These are phyloP conservation scores for Drosophila subquinaria DNA, from an alignment of 2,888 invertebrate genomes.

Conservation along the genomic window DNA sequence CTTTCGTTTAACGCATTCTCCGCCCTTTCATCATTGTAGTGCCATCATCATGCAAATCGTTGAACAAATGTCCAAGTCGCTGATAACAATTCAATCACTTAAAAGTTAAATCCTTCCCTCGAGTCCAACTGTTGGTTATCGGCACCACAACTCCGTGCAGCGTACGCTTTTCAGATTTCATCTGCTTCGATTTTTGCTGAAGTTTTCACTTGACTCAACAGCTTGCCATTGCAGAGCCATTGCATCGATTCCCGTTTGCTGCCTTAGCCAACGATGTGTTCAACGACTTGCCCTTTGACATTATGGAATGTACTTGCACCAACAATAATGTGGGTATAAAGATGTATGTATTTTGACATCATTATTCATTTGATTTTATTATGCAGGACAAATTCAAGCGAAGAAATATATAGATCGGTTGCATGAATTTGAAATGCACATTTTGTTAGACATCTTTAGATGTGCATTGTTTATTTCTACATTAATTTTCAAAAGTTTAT, in stretches of 20 bases:
- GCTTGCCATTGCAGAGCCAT: constrained; percentile 50
- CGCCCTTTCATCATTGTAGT: too few species aligned
- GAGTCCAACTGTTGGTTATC: constrained; percentile 46
- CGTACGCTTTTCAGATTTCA: background rate
- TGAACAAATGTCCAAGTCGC: constrained; percentile 57
- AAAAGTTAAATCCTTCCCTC: constrained; percentile 62
- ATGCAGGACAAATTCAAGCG: background rate
- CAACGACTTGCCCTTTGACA: constrained; percentile 7
- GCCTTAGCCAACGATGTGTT: constrained; percentile 20
- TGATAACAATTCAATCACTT: constrained; percentile 77
- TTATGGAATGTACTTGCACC: constrained; percentile 19
- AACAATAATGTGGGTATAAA: constrained; percentile 11
- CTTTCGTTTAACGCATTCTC: constrained; percentile 12
- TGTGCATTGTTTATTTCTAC: too few species aligned
- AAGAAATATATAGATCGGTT: background rate
- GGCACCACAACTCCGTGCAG: constrained; percentile 5
- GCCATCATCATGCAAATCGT: constrained; percentile 50
- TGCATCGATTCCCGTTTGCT: constrained; percentile 40
- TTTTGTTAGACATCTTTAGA: background rate
- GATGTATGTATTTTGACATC: constrained; percentile 5
- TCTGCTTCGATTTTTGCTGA: constrained; percentile 50
- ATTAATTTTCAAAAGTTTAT: too few species aligned
- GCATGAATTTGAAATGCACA: background rate
- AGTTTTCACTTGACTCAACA: constrained; percentile 60
- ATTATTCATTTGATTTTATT: constrained; percentile 20